Percentiles rank a stretch among this genome's conserved stretches.
These are phyloP conservation scores for Melanerpes formicivorus DNA, from an alignment of 2,113 vertebrate species.

Conservation along the genomic window DNA sequence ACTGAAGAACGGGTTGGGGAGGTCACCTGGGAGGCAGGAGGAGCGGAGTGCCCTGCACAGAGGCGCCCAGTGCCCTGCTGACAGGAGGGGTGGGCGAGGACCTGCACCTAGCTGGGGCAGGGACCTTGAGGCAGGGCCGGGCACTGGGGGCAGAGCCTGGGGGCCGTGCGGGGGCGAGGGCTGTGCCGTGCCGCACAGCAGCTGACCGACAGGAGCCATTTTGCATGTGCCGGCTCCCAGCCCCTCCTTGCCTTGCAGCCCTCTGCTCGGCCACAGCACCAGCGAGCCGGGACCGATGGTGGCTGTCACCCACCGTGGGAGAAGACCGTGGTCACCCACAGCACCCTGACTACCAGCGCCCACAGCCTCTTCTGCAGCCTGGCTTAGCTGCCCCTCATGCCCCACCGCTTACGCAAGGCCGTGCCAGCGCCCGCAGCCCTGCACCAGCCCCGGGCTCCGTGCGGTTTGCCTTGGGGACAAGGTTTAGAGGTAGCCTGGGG, in stretches of 20 bases:
- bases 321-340: not conserved
- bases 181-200: rapidly evolving
- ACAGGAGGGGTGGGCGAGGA: rapidly evolving
- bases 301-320: not conserved
- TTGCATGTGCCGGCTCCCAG: not conserved
- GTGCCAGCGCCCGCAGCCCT: rapidly evolving
- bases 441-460: rapidly evolving
- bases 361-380: not conserved
- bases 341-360: not conserved
- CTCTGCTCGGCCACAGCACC: not conserved
- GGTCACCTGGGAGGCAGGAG: not conserved
- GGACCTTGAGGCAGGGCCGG: not conserved
- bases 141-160: not conserved
- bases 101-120: not conserved
- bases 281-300: rapidly evolving
- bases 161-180: not conserved
- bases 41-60: not conserved
- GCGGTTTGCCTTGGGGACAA: not conserved
- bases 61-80: not conserved
- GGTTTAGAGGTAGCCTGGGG: not conserved
- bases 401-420: rapidly evolving
- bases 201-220: not conserved
- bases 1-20: not conserved
- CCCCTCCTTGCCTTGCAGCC: not conserved
- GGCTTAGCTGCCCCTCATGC: rapidly evolving